These are phyloP conservation scores for Atractosteus spatula DNA, from an alignment of 2,113 vertebrate species.

Conservation along the genomic window DNA sequence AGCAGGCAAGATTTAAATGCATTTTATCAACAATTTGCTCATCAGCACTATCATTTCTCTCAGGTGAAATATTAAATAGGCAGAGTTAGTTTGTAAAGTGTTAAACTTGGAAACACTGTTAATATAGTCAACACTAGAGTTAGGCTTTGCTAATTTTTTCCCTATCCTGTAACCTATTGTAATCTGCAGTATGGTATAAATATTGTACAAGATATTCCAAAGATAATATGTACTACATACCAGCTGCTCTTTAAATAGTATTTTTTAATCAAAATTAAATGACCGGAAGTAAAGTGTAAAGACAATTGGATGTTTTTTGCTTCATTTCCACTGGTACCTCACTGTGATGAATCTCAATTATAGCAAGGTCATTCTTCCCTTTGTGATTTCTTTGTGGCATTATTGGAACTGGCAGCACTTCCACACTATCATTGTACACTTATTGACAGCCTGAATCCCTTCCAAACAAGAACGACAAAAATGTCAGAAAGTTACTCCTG, in stretches of 20 bases:
- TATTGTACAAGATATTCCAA: no score
- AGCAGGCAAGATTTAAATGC: no score
- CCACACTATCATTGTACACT: constrained; percentile 64
- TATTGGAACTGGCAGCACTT: constrained; percentile 74
- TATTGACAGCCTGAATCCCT: constrained; percentile 65
- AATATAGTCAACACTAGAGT: no score
- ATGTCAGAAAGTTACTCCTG: constrained; percentile 39
- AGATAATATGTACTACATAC: constrained; percentile 23
- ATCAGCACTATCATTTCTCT: no score
- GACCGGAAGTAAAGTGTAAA: constrained; percentile 35
- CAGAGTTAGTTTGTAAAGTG: no score
- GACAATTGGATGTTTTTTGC: constrained; percentile 54
- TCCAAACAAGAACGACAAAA: constrained; percentile 52
- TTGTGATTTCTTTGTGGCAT: constrained; percentile 61
- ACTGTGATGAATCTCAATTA: constrained; percentile 76
- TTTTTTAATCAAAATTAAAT: constrained; percentile 45
- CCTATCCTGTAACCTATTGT: no score
- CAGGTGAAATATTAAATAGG: no score
- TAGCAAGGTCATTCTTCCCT: constrained; percentile 76
- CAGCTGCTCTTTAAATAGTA: neutral
- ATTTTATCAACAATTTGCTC: no score
- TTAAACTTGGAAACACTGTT: no score
- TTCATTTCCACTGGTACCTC: constrained; percentile 36
- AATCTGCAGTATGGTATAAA: no score
- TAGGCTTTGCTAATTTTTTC: no score